Conservation (phyloP, 2,888 invertebrate species). For the Adineta ricciae region DNA sequence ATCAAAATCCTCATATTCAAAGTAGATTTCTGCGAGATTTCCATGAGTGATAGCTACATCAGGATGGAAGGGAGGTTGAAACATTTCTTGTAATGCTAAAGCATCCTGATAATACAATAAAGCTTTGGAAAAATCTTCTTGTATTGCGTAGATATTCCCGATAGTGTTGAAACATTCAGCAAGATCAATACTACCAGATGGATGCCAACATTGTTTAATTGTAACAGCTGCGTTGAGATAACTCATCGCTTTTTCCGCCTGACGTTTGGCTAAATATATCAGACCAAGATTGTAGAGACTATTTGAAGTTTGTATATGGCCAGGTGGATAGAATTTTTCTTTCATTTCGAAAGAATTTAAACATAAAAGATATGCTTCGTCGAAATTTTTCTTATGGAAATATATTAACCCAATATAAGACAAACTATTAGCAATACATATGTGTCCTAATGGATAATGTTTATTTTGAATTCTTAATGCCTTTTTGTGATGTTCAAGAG, state of each 20-base stretch:
- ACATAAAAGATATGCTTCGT: neutral
- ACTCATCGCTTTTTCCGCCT: neutral
- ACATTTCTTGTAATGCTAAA: neutral
- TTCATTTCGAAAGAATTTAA: neutral
- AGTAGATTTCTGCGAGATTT: neutral
- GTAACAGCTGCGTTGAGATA: neutral
- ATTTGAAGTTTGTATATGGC: neutral
- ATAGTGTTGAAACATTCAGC: neutral
- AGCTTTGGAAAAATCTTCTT: neutral
- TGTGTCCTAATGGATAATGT: neutral
- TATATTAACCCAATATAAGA: neutral
- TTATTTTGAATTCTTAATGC: neutral
- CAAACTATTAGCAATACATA: neutral
- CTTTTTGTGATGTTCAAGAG: neutral
- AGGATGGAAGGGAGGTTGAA: neutral
- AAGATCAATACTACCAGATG: neutral
- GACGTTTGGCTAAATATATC: neutral
- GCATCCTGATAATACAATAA: neutral
- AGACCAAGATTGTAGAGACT: neutral
- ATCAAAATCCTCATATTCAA: neutral
- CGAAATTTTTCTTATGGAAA: neutral
- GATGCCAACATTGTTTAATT: neutral
- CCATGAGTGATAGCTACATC: neutral
- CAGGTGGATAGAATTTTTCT: neutral
- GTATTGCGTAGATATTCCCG: neutral